Base-by-base conservation (phyloP, 2,113 vertebrate genomes). In the Willisornis vidua region DNA sequence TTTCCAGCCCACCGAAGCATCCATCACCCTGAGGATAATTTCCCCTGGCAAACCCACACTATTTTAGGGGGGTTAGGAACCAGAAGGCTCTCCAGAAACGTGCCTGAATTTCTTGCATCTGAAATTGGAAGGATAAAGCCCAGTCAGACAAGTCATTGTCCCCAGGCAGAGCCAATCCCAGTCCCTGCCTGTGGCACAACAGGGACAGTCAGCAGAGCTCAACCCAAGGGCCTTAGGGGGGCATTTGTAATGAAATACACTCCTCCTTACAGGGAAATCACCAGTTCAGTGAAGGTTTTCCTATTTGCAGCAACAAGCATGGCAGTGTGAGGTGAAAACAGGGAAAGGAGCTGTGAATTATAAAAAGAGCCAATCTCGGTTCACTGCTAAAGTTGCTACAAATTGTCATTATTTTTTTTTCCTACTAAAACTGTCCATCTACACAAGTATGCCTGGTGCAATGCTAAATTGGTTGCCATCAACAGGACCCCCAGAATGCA, bases 301-400 rank as follows among this genome's bases (percentile, higher is more conserved):
- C 61, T n/a, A 57, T 66, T 70, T 85, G 16, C 59, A 84, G 75
- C 62, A 84, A 55, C 19, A 86, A 20, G 45, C 29, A 71, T 39
- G 26, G 59, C 6, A 58, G 22, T 51, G 58, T 96, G 88, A 77
- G 59, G 75, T 92, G 51, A 16, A 52, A 85, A 74, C 4, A 14
- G 90, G 63, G 29, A 91, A 83, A 94, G 37, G 2, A 63, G 66
- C 59, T 65, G 82, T 91, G 70, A 94, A 91, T 68, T 52, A 9
- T 83, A 76, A 72, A 10, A 57, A 58, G 62, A 94, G 77, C 6
- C 71, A 85, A 24, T 46, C 43, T 55, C 14, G 33, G 51, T 73
- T 93, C 49, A 49, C 43, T 66, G 71, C 14, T 88, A 31, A 80
- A 59, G 65, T 85, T 95, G 83, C 80, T 75, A 59, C 9, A 33